Conservation (phyloP, 2,113 vertebrate genomes). For the Corapipo altera region DNA sequence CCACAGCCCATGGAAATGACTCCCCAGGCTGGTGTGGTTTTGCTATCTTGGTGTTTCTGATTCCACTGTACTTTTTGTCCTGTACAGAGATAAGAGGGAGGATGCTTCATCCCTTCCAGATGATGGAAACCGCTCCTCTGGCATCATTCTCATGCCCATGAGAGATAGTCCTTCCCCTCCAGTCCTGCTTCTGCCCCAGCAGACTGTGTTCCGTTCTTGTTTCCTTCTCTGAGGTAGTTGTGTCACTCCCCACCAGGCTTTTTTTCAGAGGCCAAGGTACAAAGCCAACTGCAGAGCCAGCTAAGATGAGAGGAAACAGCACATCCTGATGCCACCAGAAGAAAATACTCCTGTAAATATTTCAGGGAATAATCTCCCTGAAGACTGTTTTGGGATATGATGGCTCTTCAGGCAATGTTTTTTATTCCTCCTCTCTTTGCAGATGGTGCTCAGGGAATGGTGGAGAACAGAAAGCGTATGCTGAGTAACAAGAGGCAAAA, state of each 20-base stretch:
- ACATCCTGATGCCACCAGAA: neutral
- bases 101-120: neutral
- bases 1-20: neutral
- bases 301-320: neutral
- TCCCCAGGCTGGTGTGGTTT: neutral
- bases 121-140: neutral
- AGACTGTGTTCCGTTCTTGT: neutral
- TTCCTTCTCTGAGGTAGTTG: neutral
- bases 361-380: neutral
- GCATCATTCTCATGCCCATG: accelerated
- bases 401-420: neutral
- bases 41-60: neutral
- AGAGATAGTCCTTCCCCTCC: neutral
- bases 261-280: neutral
- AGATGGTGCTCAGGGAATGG: neutral
- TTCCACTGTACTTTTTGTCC: neutral
- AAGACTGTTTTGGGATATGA: neutral
- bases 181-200: neutral
- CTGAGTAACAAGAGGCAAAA: constrained; percentile 39
- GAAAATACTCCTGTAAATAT: neutral
- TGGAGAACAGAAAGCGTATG: neutral
- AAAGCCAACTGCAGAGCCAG: neutral
- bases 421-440: neutral
- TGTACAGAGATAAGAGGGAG: neutral
- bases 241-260: neutral